Evolutionary conservation across 1,140 invertebrate genomes (phyloP), one percentile per base, ranked within the genome.

Genomic region (Triops longicaudatus): DNA sequence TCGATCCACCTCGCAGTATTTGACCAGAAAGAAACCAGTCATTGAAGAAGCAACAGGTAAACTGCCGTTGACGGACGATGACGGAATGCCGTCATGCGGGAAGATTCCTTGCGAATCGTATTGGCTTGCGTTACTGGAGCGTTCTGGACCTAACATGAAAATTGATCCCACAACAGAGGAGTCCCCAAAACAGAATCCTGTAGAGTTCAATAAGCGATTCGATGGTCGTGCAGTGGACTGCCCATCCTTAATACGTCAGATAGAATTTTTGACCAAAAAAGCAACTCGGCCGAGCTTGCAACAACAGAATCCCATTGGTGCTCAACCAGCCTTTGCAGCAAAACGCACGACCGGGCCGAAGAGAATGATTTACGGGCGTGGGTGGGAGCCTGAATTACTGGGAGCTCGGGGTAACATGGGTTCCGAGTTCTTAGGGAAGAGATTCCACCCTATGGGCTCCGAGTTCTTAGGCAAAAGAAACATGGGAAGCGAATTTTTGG

Each of bases 401-500:
- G 50, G 50, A 63, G 17, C 50, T 10, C 10, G 22, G 22, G 50
- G 50, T 6, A 63, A 63, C 14, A 63, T 63, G 50, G 50, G 50
- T n/a, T 63, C 50, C n/a, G 50, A 63, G 50, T 63, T 63, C 50
- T 63, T 63, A 22, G 50, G 14, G 3, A 63, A 63, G 50, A 10
- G 50, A 10, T 17, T 37, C 31, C 31, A 22, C 22, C 22, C 50
- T 3, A 63, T 63, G 72, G 72, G 73, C 73, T 44, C 17, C 41
- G 27, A 77, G 11, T 43, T n/a, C 22, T 44, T 41, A 1, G 42
- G 37, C 26, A 37, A 41, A 3, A 71, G 76, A 5, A 44, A 42
- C 72, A 77, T 77, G 26, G 76, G 76, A 1, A 73, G 63, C 11
- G 76, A 77, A 26, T 77, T 77, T 74, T 73, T 77, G 22, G 76